phyloP scores from a whole-genome alignment of 2,113 vertebrate genomes.

The Thalassarche chlororhynchos region DNA sequence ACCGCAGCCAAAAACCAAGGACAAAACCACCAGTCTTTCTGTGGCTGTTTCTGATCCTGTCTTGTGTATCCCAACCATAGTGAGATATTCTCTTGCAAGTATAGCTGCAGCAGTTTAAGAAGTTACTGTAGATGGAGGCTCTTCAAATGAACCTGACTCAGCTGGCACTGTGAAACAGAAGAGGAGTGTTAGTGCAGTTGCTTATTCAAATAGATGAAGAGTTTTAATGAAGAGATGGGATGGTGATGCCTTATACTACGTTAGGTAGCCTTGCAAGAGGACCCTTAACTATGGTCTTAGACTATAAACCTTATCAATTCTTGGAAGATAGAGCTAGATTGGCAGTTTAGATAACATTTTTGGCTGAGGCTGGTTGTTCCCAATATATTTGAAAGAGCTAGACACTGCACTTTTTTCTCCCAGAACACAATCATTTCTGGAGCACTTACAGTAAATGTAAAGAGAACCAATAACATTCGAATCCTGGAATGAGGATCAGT shows the following conservation, averaged over 20 bases:
- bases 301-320: background rate
- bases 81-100: background rate
- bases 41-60: background rate
- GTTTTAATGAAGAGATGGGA: background rate
- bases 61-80: background rate
- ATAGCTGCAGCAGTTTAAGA: background rate
- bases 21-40: background rate
- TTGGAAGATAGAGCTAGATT: background rate
- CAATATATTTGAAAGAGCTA: background rate
- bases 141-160: background rate
- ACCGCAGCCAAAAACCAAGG: background rate
- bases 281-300: background rate
- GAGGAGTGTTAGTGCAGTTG: background rate
- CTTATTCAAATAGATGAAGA: background rate
- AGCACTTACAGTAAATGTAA: conserved; percentile 51
- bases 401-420: background rate
- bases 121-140: background rate
- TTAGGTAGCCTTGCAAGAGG: background rate
- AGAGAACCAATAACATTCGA: background rate
- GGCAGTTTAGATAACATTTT: conserved; percentile 6
- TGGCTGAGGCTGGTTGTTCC: background rate
- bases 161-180: background rate
- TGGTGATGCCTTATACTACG: background rate
- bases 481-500: conserved; percentile 23
- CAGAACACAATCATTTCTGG: conserved; percentile 4